Percentiles rank a stretch among this genome's conserved stretches.
Evolutionary conservation across 37 sponge, comb jelly and placozoan genomes (phyloP).

Genomic region (Hexactinellida sp.): DNA sequence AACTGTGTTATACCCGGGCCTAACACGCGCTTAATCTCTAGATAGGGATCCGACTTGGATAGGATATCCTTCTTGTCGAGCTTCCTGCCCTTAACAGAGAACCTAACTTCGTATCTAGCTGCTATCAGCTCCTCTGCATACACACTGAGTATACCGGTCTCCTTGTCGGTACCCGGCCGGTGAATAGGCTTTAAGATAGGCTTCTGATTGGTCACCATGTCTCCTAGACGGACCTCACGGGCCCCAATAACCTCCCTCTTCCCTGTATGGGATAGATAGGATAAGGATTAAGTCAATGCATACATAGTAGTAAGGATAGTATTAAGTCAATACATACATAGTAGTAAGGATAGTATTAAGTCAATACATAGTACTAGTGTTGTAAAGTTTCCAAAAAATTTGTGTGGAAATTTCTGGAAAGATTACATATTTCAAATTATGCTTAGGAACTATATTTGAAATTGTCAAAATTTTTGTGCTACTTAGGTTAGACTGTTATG

Average conservation of each 20-base stretch:
- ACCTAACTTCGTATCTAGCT: background rate
- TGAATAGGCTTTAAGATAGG: background rate
- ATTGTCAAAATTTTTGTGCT: too few relatives aligned
- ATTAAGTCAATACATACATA: too few relatives aligned
- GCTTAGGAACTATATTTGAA: too few relatives aligned
- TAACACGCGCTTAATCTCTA: background rate
- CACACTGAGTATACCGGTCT: background rate
- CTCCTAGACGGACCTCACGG: background rate
- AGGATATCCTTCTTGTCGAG: background rate
- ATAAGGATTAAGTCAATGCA: too few relatives aligned
- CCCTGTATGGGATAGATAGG: too few relatives aligned
- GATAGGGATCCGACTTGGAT: background rate
- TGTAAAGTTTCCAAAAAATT: too few relatives aligned
- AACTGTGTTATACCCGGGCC: background rate
- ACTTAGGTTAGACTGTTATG: too few relatives aligned
- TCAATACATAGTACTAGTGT: too few relatives aligned
- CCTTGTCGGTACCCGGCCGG: background rate
- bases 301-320: too few relatives aligned
- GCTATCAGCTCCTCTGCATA: background rate
- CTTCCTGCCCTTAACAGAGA: background rate
- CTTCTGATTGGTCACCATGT: slow-evolving; percentile 8
- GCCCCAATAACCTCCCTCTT: background rate
- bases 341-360: too few relatives aligned
- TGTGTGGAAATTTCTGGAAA: too few relatives aligned
- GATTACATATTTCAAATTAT: too few relatives aligned